These are phyloP conservation scores for Chymomyza procnemis DNA, from an alignment of 2,888 invertebrate species.

Conservation along the genomic window DNA sequence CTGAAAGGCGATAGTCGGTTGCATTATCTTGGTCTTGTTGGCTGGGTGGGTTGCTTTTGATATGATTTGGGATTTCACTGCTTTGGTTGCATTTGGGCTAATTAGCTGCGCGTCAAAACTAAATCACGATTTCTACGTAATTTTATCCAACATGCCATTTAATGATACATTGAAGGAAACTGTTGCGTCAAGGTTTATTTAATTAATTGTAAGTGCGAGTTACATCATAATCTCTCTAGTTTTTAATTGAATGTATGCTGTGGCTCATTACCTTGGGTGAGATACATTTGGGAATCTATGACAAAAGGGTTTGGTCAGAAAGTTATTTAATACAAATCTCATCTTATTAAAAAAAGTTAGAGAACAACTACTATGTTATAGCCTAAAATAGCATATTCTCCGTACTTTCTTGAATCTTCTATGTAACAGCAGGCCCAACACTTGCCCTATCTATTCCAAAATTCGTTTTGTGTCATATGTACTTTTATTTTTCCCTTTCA, in stretches of 20 bases:
- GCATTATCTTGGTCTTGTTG: slow-evolving; percentile 16
- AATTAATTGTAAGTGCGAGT: slow-evolving; percentile 22
- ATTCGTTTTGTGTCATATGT: no score
- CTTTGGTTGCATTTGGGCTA: slow-evolving; percentile 49
- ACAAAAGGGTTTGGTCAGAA: no score
- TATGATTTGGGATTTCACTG: not conserved
- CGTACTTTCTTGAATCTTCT: no score
- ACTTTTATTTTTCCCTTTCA: slow-evolving; percentile 49
- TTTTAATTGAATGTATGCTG: not conserved
- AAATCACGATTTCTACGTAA: slow-evolving; percentile 42
- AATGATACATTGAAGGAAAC: slow-evolving; percentile 54
- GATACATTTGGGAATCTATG: no score
- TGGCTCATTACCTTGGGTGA: no score
- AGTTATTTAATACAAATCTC: no score
- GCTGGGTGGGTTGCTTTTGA: not conserved
- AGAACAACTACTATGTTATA: no score
- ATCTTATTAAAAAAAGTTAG: no score
- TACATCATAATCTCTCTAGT: slow-evolving; percentile 51
- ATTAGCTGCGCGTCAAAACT: slow-evolving; percentile 62
- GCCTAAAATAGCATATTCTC: no score
- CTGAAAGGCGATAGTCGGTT: slow-evolving; percentile 37
- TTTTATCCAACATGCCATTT: slow-evolving; percentile 38
- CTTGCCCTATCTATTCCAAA: no score
- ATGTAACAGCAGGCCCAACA: no score
- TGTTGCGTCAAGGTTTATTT: slow-evolving; percentile 1